Conservation (phyloP, 1,140 invertebrate species). For the Philopotamus ludificatus region DNA sequence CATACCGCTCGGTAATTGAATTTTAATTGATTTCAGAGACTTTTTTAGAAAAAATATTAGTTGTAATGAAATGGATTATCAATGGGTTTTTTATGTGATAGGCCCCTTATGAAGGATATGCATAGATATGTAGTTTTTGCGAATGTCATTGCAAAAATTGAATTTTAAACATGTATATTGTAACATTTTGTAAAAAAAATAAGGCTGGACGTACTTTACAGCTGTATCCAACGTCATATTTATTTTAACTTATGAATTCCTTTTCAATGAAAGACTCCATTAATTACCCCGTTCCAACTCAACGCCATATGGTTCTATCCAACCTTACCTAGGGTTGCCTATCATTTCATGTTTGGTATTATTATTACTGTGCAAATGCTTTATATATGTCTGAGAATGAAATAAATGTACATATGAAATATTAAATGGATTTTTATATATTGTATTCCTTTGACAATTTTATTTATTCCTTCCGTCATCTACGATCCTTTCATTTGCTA, state of each 20-base stretch:
- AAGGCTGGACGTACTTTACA: constrained; percentile 37
- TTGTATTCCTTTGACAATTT: too few relatives aligned
- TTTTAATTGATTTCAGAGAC: constrained; percentile 40
- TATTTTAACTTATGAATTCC: constrained; percentile 41
- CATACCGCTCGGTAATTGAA: constrained; percentile 39
- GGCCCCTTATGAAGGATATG: constrained; percentile 33
- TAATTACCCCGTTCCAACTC: constrained; percentile 44
- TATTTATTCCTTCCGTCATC: too few relatives aligned
- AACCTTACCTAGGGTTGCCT: constrained; percentile 34
- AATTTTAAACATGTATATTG: constrained; percentile 42
- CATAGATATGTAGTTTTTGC: constrained; percentile 34
- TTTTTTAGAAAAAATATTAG: constrained; percentile 43
- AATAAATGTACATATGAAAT: constrained; percentile 60
- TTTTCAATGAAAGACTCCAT: constrained; percentile 27
- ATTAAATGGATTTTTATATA: constrained; percentile 45
- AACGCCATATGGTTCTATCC: constrained; percentile 39
- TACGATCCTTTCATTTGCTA: too few relatives aligned
- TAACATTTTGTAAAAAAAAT: constrained; percentile 49
- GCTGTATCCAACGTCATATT: constrained; percentile 44
- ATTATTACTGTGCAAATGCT: constrained; percentile 56
- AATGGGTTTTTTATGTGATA: constrained; percentile 41
- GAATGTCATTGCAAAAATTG: constrained; percentile 21
- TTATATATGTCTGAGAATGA: constrained; percentile 58
- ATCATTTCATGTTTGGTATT: constrained; percentile 56
- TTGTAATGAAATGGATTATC: constrained; percentile 39